These are phyloP conservation scores for Mustela lutreola DNA, from an alignment of 2,113 vertebrate species.

Conservation along the genomic window DNA sequence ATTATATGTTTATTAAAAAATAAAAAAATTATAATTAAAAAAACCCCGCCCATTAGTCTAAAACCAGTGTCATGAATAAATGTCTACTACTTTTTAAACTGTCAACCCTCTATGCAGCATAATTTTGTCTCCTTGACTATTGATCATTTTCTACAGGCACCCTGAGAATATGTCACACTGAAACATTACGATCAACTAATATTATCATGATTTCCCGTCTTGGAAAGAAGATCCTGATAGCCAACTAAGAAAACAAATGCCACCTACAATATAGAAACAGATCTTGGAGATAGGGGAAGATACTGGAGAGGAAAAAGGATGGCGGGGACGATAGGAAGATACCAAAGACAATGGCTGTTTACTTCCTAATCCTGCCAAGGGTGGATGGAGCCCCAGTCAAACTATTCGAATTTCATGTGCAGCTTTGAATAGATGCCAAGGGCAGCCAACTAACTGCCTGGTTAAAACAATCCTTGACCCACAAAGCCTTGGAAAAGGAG, in stretches of 20 bases:
- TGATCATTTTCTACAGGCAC: neutral
- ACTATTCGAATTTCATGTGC: neutral
- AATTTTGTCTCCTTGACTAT: neutral
- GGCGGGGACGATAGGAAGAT: neutral
- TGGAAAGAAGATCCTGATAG: neutral
- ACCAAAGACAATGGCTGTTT: neutral
- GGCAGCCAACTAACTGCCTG: neutral
- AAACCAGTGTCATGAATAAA: neutral
- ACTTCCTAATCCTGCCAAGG: neutral
- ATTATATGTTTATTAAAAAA: too few species aligned
- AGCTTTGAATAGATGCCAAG: slow-evolving; percentile 46
- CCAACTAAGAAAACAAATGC: neutral
- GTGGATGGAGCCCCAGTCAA: neutral
- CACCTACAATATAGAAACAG: neutral
- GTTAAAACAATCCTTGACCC: neutral
- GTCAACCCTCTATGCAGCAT: neutral
- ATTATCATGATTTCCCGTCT: neutral
- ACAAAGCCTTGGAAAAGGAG: neutral
- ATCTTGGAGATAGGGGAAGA: neutral
- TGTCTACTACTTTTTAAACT: neutral
- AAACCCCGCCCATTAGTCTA: neutral
- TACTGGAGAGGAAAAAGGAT: neutral
- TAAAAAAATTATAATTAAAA: too few species aligned
- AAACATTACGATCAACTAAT: neutral
- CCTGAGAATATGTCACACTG: neutral